Percentiles rank a stretch among this genome's conserved stretches.
phyloP scores from a whole-genome alignment of 2,888 invertebrate genomes.

The Scaptomyza polygonia region DNA sequence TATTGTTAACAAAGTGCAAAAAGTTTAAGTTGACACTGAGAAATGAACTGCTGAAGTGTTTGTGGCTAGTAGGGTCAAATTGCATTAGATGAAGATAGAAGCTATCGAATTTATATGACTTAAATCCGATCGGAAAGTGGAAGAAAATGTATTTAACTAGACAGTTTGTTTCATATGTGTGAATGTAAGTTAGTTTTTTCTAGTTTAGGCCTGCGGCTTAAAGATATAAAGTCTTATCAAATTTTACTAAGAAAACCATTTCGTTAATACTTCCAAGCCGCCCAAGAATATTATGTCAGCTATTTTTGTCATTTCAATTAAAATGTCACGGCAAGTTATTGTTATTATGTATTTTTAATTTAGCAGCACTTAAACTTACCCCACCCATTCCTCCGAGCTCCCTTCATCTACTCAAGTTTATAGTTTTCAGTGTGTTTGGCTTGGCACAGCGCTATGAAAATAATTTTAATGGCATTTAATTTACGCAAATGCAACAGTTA shows the following conservation, averaged over 20 bases:
- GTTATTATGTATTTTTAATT: conserved; percentile 49
- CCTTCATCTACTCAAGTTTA: conserved; percentile 30
- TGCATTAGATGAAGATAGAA: conserved; percentile 7
- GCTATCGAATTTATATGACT: not conserved
- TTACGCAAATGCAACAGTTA: conserved; percentile 77
- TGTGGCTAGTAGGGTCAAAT: conserved; percentile 15
- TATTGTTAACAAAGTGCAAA: conserved; percentile 59
- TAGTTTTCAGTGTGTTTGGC: conserved; percentile 37
- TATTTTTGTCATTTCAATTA: conserved; percentile 64
- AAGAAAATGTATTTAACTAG: not conserved
- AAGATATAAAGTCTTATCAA: not conserved
- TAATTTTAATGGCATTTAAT: conserved; percentile 79
- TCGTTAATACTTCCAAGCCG: not conserved
- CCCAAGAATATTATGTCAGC: conserved; percentile 42
- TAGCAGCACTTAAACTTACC: conserved; percentile 20
- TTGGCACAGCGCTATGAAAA: conserved; percentile 58
- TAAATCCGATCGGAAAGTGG: not conserved
- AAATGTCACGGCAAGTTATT: conserved; percentile 68
- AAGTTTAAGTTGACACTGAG: conserved; percentile 46
- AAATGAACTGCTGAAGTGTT: conserved; percentile 32
- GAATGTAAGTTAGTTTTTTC: not conserved
- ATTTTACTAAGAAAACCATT: not conserved
- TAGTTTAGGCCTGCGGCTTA: too few relatives aligned
- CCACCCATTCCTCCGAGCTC: not conserved
- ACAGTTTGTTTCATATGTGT: not conserved